phyloP scores from a whole-genome alignment of 2,113 vertebrate genomes.

The Zootoca vivipara region DNA sequence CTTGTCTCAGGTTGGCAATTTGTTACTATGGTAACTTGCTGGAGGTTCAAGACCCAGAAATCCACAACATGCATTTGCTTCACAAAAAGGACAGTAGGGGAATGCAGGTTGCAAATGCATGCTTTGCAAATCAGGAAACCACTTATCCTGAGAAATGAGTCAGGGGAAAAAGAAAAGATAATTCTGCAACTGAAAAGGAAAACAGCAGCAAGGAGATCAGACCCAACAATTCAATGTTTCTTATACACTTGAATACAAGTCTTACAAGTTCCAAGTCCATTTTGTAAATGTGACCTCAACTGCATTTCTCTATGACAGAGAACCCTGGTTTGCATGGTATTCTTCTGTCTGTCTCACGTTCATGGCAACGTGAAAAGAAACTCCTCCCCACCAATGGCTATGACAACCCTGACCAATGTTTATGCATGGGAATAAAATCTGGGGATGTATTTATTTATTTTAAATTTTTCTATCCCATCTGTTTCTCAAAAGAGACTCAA shows the following conservation, averaged over 20 bases:
- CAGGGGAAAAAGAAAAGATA: neutral
- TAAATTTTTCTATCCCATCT: no score
- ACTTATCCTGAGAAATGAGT: neutral
- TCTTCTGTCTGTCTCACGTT: neutral
- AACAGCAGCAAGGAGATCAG: neutral
- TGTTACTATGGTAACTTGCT: neutral
- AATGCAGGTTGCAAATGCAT: constrained; percentile 44
- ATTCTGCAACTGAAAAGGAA: neutral
- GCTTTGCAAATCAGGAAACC: neutral
- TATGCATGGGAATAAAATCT: neutral
- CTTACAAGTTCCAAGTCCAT: neutral
- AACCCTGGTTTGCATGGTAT: neutral
- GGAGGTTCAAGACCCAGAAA: neutral
- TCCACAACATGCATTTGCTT: neutral
- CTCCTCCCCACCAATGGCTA: neutral
- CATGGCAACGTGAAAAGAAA: neutral
- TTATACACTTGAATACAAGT: neutral
- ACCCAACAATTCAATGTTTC: neutral
- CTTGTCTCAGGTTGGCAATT: constrained; percentile 3
- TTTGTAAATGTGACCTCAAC: neutral
- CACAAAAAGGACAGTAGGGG: neutral
- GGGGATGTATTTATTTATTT: no score
- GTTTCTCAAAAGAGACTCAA: no score
- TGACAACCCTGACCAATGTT: neutral
- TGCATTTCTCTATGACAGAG: neutral